Evolutionary conservation across 2,113 vertebrate species (phyloP), one percentile per base, ranked within the genome.

Genomic region (Lutjanus erythropterus): DNA sequence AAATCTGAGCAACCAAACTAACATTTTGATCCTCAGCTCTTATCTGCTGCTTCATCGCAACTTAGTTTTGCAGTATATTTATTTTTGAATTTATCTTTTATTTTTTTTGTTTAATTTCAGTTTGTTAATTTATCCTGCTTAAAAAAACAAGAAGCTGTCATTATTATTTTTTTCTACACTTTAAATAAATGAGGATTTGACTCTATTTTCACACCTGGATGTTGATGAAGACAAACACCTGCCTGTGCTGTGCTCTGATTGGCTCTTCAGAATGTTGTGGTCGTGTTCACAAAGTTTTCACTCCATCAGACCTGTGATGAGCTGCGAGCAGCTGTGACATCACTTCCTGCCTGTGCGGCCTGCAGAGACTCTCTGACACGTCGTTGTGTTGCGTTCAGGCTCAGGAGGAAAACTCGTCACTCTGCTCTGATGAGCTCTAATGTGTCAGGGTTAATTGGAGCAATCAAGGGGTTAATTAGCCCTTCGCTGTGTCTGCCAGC

Each of bases 401-500:
- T 76, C 27, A 14, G 81, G 65, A 81, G 65, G 66, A 78, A 66
- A 89, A 83, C 69, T 86, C 62, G 35, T 78, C 76, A 65, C 71
- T 69, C 79, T 71, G 65, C 87, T 86, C 75, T 86, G 91, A 93
- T 92, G 89, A 91, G 92, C 88, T 79, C 88, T 94, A 94, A 95
- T 90, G 94, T 92, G 93, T 93, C 80, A 83, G 87, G 93, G 95
- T 94, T 96, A 96, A 96, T 96, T 95, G 92, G 91, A 80, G 89
- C 91, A 94, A 96, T 95, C 93, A 92, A 86, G 90, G 94, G 95
- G 95, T 96, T 96, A 96, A 96, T 89, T 93, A 95, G 87, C 86
- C 83, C 72, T 80, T 52, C 60, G 19, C 49, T 83, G 89, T 50
- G 90, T 90, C 87, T 86, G 69, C 18, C 86, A 81, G 79, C 7